These are phyloP conservation scores for Rousettus leschenaultii DNA, from an alignment of 2,113 vertebrate species.

Conservation along the genomic window DNA sequence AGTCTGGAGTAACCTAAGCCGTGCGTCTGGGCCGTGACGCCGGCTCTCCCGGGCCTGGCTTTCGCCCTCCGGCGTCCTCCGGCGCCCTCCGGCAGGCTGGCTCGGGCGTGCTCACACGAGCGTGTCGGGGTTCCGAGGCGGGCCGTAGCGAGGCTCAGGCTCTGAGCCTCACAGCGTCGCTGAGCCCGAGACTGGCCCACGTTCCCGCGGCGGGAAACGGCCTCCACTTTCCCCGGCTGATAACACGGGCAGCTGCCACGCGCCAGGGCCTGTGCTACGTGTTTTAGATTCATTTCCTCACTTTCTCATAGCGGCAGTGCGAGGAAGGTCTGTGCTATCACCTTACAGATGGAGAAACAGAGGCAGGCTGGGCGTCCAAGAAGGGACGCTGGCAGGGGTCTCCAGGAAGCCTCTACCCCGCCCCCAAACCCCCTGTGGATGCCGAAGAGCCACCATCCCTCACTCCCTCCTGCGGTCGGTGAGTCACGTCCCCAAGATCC, in stretches of 20 bases:
- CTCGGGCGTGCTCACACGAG: rapidly evolving
- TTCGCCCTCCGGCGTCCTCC: not conserved
- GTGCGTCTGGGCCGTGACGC: rapidly evolving
- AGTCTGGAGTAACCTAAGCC: not conserved
- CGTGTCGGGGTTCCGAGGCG: not conserved
- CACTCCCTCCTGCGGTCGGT: not conserved
- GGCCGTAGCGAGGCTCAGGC: rapidly evolving
- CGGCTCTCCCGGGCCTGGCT: not conserved
- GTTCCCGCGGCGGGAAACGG: not conserved
- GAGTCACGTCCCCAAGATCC: not conserved
- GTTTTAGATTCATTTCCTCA: not conserved
- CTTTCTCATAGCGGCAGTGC: not conserved
- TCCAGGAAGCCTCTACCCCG: not conserved
- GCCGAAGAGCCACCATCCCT: no score
- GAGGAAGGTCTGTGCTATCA: not conserved
- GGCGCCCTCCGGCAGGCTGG: not conserved
- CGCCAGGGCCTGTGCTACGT: not conserved
- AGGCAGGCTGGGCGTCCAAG: not conserved
- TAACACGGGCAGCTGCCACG: rapidly evolving
- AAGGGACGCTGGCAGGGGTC: not conserved
- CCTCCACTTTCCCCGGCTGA: not conserved
- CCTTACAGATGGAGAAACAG: not conserved
- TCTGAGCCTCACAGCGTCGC: not conserved
- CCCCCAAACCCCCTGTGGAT: not conserved
- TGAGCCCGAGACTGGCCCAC: rapidly evolving